Evolutionary conservation across 2,888 invertebrate genomes (phyloP).

Genomic region (Plagiodera versicolora): DNA sequence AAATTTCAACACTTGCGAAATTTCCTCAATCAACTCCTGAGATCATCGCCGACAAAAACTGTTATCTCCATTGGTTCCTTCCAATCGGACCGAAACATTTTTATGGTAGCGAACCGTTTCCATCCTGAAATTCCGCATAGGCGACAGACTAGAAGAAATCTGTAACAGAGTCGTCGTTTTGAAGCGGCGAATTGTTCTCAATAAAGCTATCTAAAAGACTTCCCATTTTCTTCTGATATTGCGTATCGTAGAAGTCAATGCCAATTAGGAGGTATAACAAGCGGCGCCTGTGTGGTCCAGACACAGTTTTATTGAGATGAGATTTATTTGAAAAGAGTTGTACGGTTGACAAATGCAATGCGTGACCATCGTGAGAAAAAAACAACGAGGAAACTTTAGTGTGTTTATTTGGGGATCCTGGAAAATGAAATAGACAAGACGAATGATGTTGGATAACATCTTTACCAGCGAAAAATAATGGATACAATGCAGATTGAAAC

Average conservation of each 20-base stretch:
- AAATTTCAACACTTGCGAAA: too few species aligned
- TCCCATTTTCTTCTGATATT: conserved; percentile 24
- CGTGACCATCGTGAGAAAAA: too few species aligned
- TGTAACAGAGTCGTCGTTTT: conserved; percentile 15
- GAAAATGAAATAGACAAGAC: too few species aligned
- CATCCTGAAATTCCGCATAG: conserved; percentile 17
- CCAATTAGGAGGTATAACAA: conserved; percentile 31
- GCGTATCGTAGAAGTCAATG: conserved; percentile 30
- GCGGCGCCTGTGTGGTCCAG: conserved; percentile 27
- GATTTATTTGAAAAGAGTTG: neutral
- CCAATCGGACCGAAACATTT: neutral
- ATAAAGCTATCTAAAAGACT: conserved; percentile 9
- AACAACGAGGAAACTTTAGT: too few species aligned
- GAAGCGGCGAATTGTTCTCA: conserved; percentile 11
- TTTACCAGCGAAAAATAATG: too few species aligned
- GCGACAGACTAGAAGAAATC: conserved; percentile 15
- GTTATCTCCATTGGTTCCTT: neutral
- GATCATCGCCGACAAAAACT: too few species aligned
- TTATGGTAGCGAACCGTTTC: neutral
- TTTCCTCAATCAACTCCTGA: too few species aligned
- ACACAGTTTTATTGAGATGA: neutral
- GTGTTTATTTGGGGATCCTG: too few species aligned
- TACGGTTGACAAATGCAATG: too few species aligned
- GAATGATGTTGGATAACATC: too few species aligned
- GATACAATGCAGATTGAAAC: too few species aligned